Base-by-base conservation (phyloP, 1,140 invertebrate species). In the Pseudomyrmex dendroicus region DNA sequence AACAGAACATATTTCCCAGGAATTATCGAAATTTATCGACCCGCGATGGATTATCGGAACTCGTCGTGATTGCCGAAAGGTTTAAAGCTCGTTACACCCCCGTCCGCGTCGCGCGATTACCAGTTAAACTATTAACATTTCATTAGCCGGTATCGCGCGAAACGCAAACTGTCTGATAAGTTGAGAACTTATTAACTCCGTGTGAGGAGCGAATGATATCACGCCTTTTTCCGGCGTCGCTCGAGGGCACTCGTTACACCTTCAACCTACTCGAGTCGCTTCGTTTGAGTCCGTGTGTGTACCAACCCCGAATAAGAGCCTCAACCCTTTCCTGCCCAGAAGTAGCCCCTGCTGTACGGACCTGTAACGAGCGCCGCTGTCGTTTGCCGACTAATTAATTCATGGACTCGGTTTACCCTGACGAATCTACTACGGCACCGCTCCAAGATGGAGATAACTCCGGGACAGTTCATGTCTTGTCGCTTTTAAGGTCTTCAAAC, bases 301-400 rank as follows among this genome's bases (percentile, higher is more conserved):
- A 62, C 15, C 25, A 63, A n/a, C 17, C 50, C 57, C 52, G 62
- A 57, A 52, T 73, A 46, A 73, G 68, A 52, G 83, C 52, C 48
- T 48, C 44, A 46, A 22, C 64, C 74, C 83, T 77, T 86, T 88
- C 66, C 54, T 74, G 82, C 46, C 64, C 50, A n/a, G 59, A 63
- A 84, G 61, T 88, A 83, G 84, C 66, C 86, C 59, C 62, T n/a
- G 70, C 64, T 63, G 48, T 73, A 7, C 35, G 0, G 59, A 35
- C 67, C 73, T 35, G 35, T 7, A 73, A 64, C 56, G 63, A 20
- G 56, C 61, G 59, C 68, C 35, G 80, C 67, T 72, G 66, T 77
- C 83, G 89, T 89, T 89, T 90, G 86, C 74, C 77, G 85, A 80
- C 73, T 90, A 90, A 91, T 91, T 91, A 90, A 91, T 91, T 91